A percentile compares a stretch with the other conserved stretches of the same genome.
Evolutionary conservation across 2,797 vertebrate species (phyloP).

Genomic region (Carcharodon carcharias): DNA sequence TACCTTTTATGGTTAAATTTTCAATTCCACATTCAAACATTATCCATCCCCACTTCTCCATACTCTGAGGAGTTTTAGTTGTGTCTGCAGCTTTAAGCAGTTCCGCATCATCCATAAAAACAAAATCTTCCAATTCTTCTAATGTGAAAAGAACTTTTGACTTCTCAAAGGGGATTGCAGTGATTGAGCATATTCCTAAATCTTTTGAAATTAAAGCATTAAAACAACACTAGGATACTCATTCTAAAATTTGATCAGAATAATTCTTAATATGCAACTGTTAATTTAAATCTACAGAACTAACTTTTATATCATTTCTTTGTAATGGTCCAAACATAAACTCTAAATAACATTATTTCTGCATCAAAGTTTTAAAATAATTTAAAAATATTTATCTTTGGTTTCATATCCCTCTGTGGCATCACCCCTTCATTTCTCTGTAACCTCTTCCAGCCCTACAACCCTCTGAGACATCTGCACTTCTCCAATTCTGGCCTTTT

Average conservation of each 20-base stretch:
- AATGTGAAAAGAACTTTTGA: conserved; percentile 96
- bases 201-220: conserved; percentile 57
- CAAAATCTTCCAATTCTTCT: conserved; percentile 89
- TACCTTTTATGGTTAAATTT: conserved; percentile 94
- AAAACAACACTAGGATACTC: neutral
- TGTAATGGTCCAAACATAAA: neutral
- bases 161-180: conserved; percentile 95
- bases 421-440: too few relatives aligned
- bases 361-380: neutral
- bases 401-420: too few relatives aligned
- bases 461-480: neutral
- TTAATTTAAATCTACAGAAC: neutral
- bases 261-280: neutral
- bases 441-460: too few relatives aligned
- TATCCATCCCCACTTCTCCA: conserved; percentile 99
- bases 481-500: neutral
- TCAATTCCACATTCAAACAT: conserved; percentile 99
- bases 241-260: neutral
- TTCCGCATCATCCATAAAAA: conserved; percentile 85
- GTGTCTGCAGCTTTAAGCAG: conserved; percentile 66
- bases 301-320: neutral
- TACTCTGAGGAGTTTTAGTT: conserved; percentile 64
- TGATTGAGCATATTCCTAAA: conserved; percentile 87
- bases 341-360: neutral
- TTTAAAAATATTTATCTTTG: neutral